Percentiles rank a stretch among this genome's conserved stretches.
Conservation (phyloP, 2,797 vertebrate genomes). For the Adelosebastes latens region DNA sequence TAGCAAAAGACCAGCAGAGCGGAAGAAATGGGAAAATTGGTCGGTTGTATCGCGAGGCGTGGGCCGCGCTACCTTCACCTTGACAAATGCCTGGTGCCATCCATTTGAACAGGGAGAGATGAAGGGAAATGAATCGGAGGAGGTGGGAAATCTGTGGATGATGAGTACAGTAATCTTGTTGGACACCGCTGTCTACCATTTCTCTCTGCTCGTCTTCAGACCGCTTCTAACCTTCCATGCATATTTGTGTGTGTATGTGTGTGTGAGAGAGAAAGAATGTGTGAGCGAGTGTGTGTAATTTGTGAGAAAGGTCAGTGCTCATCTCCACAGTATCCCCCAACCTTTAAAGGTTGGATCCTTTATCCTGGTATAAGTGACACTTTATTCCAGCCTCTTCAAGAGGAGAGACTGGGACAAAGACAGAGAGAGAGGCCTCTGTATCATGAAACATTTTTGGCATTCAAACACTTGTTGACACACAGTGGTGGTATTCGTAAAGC, state of each 20-base stretch:
- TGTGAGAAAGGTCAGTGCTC: conserved; percentile 80
- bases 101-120: conserved; percentile 66
- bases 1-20: conserved; percentile 68
- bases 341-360: conserved; percentile 84
- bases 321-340: conserved; percentile 78
- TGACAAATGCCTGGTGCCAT: conserved; percentile 77
- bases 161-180: conserved; percentile 82
- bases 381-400: conserved; percentile 56
- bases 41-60: conserved; percentile 61
- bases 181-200: conserved; percentile 78
- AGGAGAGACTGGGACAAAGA: conserved; percentile 36
- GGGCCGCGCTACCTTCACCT: conserved; percentile 71
- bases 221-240: conserved; percentile 32
- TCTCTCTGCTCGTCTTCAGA: conserved; percentile 59
- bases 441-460: conserved; percentile 31
- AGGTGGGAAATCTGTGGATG: conserved; percentile 70
- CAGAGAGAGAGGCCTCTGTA: conserved; percentile 19
- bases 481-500: neutral
- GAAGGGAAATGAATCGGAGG: conserved; percentile 72
- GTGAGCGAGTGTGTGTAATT: conserved; percentile 53
- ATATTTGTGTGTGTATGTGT: conserved; percentile 43
- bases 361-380: conserved; percentile 77
- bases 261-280: neutral
- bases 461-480: conserved; percentile 43
- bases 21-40: conserved; percentile 71